Conservation (phyloP, 2,888 invertebrate genomes). For the Rhogogaster chlorosoma region DNA sequence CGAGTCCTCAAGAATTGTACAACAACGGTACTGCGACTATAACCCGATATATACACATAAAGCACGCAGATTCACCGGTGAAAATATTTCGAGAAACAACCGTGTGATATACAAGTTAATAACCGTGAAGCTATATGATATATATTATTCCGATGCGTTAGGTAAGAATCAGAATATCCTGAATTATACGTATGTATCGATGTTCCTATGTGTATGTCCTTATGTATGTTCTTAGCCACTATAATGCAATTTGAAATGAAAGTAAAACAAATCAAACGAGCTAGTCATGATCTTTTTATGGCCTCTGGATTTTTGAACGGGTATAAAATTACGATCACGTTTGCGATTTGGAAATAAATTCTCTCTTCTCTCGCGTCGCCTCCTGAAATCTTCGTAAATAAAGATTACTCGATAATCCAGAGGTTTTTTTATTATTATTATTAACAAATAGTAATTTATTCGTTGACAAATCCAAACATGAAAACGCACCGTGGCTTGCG, state of each 20-base stretch:
- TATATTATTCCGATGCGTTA: not conserved
- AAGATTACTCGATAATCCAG: not conserved
- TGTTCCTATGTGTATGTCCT: conserved; percentile 19
- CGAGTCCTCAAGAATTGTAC: conserved; percentile 59
- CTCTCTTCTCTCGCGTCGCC: not conserved
- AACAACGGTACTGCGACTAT: conserved; percentile 73
- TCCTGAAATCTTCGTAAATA: not conserved
- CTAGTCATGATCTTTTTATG: not conserved
- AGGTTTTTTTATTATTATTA: not conserved
- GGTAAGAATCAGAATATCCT: conserved; percentile 1
- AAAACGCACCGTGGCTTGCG: not conserved
- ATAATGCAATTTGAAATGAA: not conserved
- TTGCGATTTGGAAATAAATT: not conserved
- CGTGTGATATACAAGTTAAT: conserved; percentile 67
- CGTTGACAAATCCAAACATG: not conserved
- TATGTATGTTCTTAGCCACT: not conserved
- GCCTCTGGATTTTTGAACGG: not conserved
- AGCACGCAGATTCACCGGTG: conserved; percentile 76
- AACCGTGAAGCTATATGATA: not conserved
- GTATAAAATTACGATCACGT: not conserved
- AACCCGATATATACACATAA: conserved; percentile 77
- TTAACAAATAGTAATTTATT: not conserved
- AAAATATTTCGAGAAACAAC: conserved; percentile 78
- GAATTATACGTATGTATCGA: conserved; percentile 28
- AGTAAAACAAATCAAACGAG: not conserved